Percentiles rank a stretch among this genome's conserved stretches.
phyloP scores from a whole-genome alignment of 2,113 vertebrate species.

The Calonectris borealis region DNA sequence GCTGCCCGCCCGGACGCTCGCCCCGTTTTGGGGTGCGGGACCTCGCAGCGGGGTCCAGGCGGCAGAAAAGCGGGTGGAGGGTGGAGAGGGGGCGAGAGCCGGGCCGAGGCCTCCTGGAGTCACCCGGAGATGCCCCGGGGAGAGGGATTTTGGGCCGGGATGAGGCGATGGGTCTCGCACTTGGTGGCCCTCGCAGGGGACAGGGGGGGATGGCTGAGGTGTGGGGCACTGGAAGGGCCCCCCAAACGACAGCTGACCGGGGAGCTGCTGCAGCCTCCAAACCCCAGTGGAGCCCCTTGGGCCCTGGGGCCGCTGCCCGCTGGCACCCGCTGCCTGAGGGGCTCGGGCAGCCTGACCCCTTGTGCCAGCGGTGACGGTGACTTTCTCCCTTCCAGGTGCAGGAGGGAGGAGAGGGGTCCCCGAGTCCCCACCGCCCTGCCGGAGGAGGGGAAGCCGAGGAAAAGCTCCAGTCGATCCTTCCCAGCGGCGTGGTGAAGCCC shows the following conservation, averaged over 20 bases:
- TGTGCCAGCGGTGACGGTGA: fast-evolving
- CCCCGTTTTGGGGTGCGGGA: neutral
- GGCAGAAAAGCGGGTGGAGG: neutral
- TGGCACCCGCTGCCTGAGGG: too few relatives aligned
- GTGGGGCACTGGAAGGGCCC: too few relatives aligned
- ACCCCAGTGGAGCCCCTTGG: neutral
- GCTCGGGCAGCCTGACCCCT: neutral
- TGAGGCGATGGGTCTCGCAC: neutral
- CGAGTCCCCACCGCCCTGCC: neutral
- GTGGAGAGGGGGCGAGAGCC: neutral
- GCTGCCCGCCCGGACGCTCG: neutral
- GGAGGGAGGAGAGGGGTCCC: neutral
- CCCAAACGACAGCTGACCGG: neutral
- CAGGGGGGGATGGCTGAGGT: too few relatives aligned
- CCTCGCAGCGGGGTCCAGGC: neutral
- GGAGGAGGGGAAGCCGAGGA: neutral
- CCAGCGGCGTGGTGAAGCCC: neutral
- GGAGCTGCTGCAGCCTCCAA: neutral
- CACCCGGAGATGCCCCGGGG: too few relatives aligned
- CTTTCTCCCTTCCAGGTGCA: constrained; percentile 7
- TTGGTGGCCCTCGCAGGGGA: neutral
- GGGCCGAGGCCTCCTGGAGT: neutral
- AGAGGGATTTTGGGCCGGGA: neutral
- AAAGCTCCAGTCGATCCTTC: neutral
- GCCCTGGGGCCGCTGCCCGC: fast-evolving